Percentiles rank a stretch among this genome's conserved stretches.
phyloP scores from a whole-genome alignment of 2,113 vertebrate genomes.

The Telmatochromis sp. region DNA sequence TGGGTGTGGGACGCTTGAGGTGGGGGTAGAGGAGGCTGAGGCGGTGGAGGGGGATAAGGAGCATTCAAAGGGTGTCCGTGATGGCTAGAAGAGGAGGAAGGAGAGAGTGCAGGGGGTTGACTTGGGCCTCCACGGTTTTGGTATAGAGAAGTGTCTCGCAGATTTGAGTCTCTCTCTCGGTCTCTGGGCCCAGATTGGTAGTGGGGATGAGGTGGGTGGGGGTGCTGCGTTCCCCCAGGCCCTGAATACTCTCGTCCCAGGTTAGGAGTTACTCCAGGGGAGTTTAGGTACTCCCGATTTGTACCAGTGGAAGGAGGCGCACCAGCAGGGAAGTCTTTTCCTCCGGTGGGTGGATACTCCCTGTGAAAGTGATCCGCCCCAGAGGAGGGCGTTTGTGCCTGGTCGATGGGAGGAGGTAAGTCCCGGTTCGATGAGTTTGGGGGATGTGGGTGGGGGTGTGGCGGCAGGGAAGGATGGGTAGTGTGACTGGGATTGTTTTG shows the following conservation, averaged over 20 bases:
- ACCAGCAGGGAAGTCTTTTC: constrained; percentile 63
- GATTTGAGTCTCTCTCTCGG: constrained; percentile 63
- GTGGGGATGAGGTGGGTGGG: constrained; percentile 61
- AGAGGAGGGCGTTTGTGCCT: constrained; percentile 56
- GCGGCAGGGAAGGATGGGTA: constrained; percentile 50
- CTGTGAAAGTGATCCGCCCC: constrained; percentile 72
- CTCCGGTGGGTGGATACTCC: constrained; percentile 63
- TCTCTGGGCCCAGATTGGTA: constrained; percentile 63
- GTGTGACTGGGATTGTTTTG: constrained; percentile 64
- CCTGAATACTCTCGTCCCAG: constrained; percentile 69
- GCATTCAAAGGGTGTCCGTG: constrained; percentile 57
- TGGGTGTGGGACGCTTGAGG: constrained; percentile 60
- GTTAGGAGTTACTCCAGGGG: constrained; percentile 64
- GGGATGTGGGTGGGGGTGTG: constrained; percentile 55
- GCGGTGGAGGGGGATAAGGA: constrained; percentile 56
- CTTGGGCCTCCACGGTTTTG: constrained; percentile 65
- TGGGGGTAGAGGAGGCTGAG: constrained; percentile 37
- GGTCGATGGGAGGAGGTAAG: constrained; percentile 66
- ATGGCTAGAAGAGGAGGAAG: constrained; percentile 61
- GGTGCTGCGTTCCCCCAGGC: constrained; percentile 49
- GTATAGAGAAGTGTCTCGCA: constrained; percentile 62
- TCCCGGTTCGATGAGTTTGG: constrained; percentile 63
- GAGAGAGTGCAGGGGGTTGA: constrained; percentile 68
- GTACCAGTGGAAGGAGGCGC: constrained; percentile 51
- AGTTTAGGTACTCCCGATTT: constrained; percentile 70